These are phyloP conservation scores for Bradynema listronoti DNA, from an alignment of 1,140 invertebrate species.

Conservation along the genomic window DNA sequence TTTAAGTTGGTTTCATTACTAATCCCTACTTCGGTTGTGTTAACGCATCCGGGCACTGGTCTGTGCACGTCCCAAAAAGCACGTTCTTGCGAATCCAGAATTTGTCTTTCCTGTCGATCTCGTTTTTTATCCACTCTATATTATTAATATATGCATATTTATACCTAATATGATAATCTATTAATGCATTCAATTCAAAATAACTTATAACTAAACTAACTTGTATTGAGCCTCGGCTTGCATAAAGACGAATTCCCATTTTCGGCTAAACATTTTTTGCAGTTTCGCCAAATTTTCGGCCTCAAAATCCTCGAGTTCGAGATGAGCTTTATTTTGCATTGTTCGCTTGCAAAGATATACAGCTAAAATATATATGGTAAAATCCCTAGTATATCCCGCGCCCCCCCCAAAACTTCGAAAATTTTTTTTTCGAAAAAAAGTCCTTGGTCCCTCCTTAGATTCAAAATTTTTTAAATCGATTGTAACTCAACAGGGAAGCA, in stretches of 20 bases:
- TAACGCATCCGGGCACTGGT: constrained; percentile 95
- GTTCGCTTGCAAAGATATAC: constrained; percentile 98
- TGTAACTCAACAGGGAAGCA: too few species aligned
- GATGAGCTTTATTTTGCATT: constrained; percentile 96
- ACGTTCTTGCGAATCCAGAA: constrained; percentile 93
- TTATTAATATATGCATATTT: constrained; percentile 20
- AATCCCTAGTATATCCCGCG: too few species aligned
- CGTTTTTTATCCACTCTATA: constrained; percentile 94
- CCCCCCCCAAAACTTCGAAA: too few species aligned
- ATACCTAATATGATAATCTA: neutral
- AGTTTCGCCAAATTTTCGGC: constrained; percentile 91
- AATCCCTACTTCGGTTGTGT: constrained; percentile 95
- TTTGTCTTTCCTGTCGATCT: constrained; percentile 93
- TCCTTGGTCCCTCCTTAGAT: too few species aligned
- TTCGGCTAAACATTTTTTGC: constrained; percentile 97
- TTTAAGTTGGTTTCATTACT: too few species aligned
- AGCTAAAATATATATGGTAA: constrained; percentile 70
- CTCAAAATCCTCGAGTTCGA: constrained; percentile 95
- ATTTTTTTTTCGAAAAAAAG: too few species aligned
- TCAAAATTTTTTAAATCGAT: too few species aligned
- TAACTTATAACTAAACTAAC: constrained; percentile 55
- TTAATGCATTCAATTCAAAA: constrained; percentile 16
- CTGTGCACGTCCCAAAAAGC: constrained; percentile 98
- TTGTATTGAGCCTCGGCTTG: constrained; percentile 71
- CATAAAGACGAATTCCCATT: constrained; percentile 99